These are phyloP conservation scores for Limnephilus marmoratus DNA, from an alignment of 2,888 invertebrate species.

Conservation along the genomic window DNA sequence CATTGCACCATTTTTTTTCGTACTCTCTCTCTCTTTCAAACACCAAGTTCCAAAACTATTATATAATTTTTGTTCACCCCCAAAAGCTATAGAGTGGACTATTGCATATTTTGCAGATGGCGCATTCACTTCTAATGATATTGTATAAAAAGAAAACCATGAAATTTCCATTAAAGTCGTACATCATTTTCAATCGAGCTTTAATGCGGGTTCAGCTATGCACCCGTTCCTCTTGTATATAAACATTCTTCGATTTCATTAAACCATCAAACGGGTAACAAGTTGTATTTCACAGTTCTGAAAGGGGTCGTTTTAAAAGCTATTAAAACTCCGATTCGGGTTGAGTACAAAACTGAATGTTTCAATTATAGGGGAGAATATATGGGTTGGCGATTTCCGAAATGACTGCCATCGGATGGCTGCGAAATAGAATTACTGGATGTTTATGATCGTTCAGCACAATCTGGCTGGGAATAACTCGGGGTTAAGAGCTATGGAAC, in stretches of 20 bases:
- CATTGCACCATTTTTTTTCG: no score
- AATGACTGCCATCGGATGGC: constrained; percentile 25
- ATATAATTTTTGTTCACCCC: no score
- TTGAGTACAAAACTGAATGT: constrained; percentile 14
- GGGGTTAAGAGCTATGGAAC: not conserved
- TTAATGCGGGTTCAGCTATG: not conserved
- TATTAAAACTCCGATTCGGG: constrained; percentile 35
- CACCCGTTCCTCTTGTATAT: not conserved
- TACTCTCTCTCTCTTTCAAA: no score
- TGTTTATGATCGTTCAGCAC: constrained; percentile 33
- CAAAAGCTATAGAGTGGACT: no score
- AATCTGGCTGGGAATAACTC: constrained; percentile 9
- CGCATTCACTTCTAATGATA: no score
- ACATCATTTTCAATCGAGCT: no score
- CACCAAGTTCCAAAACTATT: no score
- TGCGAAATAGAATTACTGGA: constrained; percentile 21
- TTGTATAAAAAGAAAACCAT: not conserved
- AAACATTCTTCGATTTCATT: not conserved
- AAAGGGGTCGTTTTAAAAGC: constrained; percentile 11
- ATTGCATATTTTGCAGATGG: not conserved
- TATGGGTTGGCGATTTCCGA: constrained; percentile 40
- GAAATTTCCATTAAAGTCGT: not conserved
- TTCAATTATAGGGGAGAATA: constrained; percentile 13
- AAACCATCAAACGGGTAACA: constrained; percentile 5
- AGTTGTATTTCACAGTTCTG: constrained; percentile 2